Percentiles rank a stretch among this genome's conserved stretches.
Evolutionary conservation across 2,797 vertebrate species (phyloP).

Genomic region (Chelmon rostratus): DNA sequence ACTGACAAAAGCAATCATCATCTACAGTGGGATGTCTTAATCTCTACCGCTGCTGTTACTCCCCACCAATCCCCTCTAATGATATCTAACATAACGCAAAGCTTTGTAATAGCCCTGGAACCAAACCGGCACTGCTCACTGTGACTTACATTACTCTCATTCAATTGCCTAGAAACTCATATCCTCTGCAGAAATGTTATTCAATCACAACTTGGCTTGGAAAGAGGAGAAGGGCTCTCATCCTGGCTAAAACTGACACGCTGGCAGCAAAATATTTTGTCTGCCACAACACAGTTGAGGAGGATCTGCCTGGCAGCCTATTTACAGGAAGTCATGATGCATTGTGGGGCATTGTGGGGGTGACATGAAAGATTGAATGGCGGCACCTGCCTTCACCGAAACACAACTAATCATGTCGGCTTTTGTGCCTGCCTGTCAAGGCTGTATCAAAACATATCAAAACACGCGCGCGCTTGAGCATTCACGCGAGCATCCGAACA

Average conservation of each 20-base stretch:
- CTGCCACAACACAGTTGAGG: constrained; percentile 47
- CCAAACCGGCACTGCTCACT: constrained; percentile 53
- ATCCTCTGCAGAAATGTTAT: constrained; percentile 64
- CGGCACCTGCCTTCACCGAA: constrained; percentile 63
- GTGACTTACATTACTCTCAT: constrained; percentile 61
- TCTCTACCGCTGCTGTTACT: constrained; percentile 64
- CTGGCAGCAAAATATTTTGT: constrained; percentile 66
- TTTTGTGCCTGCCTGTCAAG: constrained; percentile 62
- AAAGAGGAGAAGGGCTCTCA: constrained; percentile 34
- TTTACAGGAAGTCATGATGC: constrained; percentile 68
- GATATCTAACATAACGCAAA: constrained; percentile 70
- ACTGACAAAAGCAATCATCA: constrained; percentile 81
- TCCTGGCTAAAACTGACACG: constrained; percentile 36
- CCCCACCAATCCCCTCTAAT: constrained; percentile 68
- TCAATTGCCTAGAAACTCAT: constrained; percentile 60
- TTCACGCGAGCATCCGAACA: constrained; percentile 39
- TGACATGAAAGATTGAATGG: constrained; percentile 65
- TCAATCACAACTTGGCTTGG: constrained; percentile 58
- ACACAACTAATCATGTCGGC: constrained; percentile 66
- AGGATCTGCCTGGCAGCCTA: constrained; percentile 54
- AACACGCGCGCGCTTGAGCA: constrained; percentile 31
- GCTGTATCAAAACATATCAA: constrained; percentile 54
- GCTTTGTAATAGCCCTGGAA: constrained; percentile 71
- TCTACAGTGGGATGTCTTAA: constrained; percentile 76
- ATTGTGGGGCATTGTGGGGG: constrained; percentile 55